Evolutionary conservation across 2,797 vertebrate species (phyloP).

Genomic region (Streptopelia turtur): DNA sequence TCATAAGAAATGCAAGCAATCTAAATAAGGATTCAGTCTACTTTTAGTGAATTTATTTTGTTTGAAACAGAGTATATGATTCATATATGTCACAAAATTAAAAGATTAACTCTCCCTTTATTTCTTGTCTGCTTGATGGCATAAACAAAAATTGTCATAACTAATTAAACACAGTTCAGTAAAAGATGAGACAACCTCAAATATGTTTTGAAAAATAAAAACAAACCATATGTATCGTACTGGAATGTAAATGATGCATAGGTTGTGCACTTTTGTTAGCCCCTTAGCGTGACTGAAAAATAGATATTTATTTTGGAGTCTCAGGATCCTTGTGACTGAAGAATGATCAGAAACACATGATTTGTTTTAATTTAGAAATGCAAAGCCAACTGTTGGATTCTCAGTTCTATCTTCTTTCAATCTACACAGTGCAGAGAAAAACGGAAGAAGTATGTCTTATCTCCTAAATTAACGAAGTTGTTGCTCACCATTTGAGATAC

Average conservation of each 20-base stretch:
- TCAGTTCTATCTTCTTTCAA: background rate
- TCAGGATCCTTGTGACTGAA: background rate
- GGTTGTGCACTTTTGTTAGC: background rate
- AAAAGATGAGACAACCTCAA: background rate
- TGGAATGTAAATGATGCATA: background rate
- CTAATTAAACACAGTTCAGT: background rate
- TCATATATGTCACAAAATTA: background rate
- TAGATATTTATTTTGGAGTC: background rate
- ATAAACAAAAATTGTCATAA: background rate
- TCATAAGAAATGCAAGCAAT: background rate
- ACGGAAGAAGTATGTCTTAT: background rate
- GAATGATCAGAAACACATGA: background rate
- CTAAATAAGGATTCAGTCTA: background rate
- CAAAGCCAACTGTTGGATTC: background rate
- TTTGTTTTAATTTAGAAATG: conserved; percentile 1
- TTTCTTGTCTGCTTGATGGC: background rate
- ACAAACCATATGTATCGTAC: background rate
- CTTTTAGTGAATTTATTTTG: background rate
- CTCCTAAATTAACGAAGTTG: background rate
- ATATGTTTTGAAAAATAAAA: background rate
- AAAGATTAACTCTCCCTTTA: background rate
- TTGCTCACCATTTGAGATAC: background rate
- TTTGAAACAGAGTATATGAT: background rate
- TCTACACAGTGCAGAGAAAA: background rate
- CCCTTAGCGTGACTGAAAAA: background rate